A percentile compares a stretch with the other conserved stretches of the same genome.
Conservation (phyloP, 53 echinoderm and acorn worm species). For the Apostichopus leukothele region DNA sequence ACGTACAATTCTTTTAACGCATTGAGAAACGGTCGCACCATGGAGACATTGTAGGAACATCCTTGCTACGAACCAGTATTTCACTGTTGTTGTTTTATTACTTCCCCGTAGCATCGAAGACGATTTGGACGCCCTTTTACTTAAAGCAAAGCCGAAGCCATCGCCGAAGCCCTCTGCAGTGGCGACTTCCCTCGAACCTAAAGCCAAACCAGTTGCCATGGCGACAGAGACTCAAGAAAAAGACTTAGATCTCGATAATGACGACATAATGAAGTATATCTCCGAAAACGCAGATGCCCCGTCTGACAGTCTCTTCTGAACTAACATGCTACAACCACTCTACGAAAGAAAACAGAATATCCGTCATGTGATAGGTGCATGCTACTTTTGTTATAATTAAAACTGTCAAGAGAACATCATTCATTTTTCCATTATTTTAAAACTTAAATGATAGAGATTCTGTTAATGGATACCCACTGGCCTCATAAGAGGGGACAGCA, state of each 20-base stretch:
- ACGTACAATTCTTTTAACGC: too few species aligned
- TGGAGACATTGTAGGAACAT: too few species aligned
- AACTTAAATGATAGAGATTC: too few species aligned
- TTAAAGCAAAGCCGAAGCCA: conserved; percentile 57
- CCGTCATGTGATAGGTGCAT: too few species aligned
- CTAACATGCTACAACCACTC: too few species aligned
- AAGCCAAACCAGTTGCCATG: conserved; percentile 25
- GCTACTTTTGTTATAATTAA: too few species aligned
- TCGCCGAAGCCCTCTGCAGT: conserved; percentile 21
- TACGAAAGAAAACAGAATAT: too few species aligned
- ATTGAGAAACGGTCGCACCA: too few species aligned
- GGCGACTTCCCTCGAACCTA: conserved; percentile 7
- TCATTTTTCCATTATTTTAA: too few species aligned
- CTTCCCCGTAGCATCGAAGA: conserved; percentile 74
- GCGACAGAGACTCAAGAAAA: neutral
- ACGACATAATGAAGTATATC: conserved; percentile 89
- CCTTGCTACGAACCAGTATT: neutral
- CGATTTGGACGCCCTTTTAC: conserved; percentile 79
- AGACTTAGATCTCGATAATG: conserved; percentile 66
- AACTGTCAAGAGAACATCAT: too few species aligned
- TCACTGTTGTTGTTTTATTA: neutral
- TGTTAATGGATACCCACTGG: too few species aligned
- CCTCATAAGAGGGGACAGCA: too few species aligned
- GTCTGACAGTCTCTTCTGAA: conserved; percentile 18
- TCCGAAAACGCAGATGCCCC: conserved; percentile 63